phyloP scores from a whole-genome alignment of 2,113 vertebrate genomes.

The Oreocharis arfaki region DNA sequence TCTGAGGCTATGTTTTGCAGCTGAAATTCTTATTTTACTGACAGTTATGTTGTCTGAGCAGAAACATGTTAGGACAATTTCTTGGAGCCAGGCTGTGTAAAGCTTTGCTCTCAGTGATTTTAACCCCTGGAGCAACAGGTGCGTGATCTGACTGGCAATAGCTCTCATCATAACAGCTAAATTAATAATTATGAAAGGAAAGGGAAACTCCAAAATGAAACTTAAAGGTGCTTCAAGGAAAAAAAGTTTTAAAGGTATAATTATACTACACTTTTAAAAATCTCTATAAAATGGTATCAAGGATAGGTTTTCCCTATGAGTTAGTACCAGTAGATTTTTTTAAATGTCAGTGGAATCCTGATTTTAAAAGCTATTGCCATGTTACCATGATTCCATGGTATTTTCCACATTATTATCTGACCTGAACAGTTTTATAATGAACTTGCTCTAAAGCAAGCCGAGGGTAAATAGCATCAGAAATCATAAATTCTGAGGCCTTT shows the following conservation, averaged over 20 bases:
- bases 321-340: background rate
- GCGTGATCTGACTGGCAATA: background rate
- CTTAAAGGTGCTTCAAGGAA: background rate
- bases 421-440: background rate
- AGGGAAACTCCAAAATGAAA: background rate
- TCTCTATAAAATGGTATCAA: background rate
- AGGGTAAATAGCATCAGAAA: background rate
- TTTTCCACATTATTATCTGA: background rate
- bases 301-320: background rate
- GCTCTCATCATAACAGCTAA: background rate
- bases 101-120: background rate
- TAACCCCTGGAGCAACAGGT: background rate
- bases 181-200: background rate
- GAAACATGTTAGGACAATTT: background rate
- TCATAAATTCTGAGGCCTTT: background rate
- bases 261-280: background rate
- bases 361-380: background rate
- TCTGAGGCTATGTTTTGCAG: background rate
- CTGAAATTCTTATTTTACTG: background rate
- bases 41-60: background rate
- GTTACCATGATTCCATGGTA: background rate
- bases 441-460: background rate
- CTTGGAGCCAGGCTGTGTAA: background rate
- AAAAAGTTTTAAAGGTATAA: background rate
- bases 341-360: background rate